Base-by-base conservation (phyloP, 2,113 vertebrate species). In the Phrynocephalus versicolor region DNA sequence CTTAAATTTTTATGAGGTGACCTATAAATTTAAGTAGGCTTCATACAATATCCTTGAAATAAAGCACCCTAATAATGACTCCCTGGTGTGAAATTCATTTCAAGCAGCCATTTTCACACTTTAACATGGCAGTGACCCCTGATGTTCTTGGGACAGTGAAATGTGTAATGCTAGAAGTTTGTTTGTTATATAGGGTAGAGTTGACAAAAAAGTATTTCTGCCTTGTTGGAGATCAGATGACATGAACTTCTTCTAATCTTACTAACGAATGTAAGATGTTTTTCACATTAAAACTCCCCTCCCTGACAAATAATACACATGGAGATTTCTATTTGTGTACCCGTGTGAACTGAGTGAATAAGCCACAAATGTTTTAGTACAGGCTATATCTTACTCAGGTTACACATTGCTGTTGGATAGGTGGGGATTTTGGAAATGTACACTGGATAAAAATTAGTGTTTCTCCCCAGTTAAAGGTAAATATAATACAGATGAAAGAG, bases 191-290 rank as follows among this genome's bases (percentile, higher is more conserved):
- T 86, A 71, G 75, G 71, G 79, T 85, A 88, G 70, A 41, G 82
- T 58, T 93, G 89, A 94, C 87, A 72, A 86, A 77, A 71, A 85
- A 89, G 1, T 86, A 87, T 95, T 89, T 88, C 87, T 95, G 19
- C 90, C 85, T 92, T 91, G 85, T 90, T 92, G 81, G 86, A 77
- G 74, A 91, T 91, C 87, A 57, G 83, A 77, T 92, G 89, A 83
- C 23, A n/a, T 94, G 95, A 95, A 93, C 93, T 93, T 88, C 85
- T 95, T 88, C 88, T 95, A 92, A 95, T 83, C 72, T 89, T 88
- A 74, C 85, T 94, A 78, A 92, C 94, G 88, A 93, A 86, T 94
- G 91, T 89, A 82, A 84, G 1, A 58, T 92, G 60, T 88, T 94
- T 93, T 94, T 90, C 78, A 89, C 79, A 87, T 67, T 89, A 72